phyloP scores from a whole-genome alignment of 2,888 invertebrate genomes.

The Tuberolachnus salignus region DNA sequence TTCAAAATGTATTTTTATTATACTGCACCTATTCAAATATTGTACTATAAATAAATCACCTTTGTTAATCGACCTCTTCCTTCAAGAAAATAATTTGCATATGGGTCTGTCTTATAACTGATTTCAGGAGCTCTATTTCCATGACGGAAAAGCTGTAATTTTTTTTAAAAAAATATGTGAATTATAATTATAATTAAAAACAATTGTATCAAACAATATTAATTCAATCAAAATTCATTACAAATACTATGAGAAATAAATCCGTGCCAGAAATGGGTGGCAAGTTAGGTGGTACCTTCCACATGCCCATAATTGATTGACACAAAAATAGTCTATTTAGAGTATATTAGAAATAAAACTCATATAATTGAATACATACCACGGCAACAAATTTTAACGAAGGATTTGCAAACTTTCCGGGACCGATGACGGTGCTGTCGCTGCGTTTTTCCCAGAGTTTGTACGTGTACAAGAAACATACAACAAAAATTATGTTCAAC shows the following conservation, averaged over 20 bases:
- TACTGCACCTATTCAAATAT: no score
- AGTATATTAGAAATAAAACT: no score
- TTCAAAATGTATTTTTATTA: no score
- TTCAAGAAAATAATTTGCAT: constrained; percentile 40
- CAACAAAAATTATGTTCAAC: not conserved
- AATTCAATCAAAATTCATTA: no score
- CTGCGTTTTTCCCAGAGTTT: not conserved
- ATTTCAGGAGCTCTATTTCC: constrained; percentile 59
- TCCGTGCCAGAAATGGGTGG: no score
- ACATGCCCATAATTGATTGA: no score
- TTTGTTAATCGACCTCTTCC: constrained; percentile 36
- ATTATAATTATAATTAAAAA: not conserved
- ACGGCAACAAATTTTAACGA: constrained; percentile 12
- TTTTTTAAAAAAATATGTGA: not conserved
- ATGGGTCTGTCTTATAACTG: constrained; percentile 51
- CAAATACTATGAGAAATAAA: no score
- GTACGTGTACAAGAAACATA: not conserved
- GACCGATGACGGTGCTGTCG: not conserved
- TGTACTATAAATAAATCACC: no score
- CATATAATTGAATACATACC: not conserved
- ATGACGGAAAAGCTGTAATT: constrained; percentile 62
- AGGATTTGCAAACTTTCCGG: not conserved
- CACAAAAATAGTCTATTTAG: no score
- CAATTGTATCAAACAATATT: no score
- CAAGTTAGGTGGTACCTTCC: no score